Conservation (phyloP, 2,888 invertebrate genomes). For the Alloplasta piceator region DNA sequence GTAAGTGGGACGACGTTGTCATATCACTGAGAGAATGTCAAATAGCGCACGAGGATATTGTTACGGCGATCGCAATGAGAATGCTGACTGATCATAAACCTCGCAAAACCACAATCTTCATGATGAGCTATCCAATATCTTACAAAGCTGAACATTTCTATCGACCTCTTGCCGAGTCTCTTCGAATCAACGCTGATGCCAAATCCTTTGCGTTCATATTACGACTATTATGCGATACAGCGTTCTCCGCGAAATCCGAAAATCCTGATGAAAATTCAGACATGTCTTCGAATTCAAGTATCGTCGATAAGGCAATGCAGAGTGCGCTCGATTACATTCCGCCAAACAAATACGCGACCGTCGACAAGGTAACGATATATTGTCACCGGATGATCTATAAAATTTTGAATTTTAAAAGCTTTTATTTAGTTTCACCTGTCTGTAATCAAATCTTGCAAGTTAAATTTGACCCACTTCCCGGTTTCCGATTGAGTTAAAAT, state of each 20-base stretch:
- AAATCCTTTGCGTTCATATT: constrained; percentile 57
- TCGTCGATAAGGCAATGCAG: constrained; percentile 38
- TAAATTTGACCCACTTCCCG: too few relatives aligned
- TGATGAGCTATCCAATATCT: constrained; percentile 42
- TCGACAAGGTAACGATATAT: constrained; percentile 16
- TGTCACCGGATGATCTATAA: too few relatives aligned
- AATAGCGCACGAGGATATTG: constrained; percentile 20
- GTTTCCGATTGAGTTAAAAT: too few relatives aligned
- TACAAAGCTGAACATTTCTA: constrained; percentile 56
- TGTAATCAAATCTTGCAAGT: too few relatives aligned
- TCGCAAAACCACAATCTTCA: constrained; percentile 56
- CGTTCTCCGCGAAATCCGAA: not conserved
- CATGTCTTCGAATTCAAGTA: not conserved
- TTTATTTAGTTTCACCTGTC: too few relatives aligned
- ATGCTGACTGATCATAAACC: constrained; percentile 64
- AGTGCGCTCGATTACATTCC: constrained; percentile 2
- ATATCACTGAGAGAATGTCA: not conserved
- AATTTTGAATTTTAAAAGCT: too few relatives aligned
- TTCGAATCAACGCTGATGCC: constrained; percentile 67
- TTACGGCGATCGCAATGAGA: constrained; percentile 47
- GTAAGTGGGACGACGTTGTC: constrained; percentile 54
- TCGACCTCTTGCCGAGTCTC: constrained; percentile 52
- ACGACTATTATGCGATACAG: constrained; percentile 36
- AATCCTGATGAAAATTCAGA: not conserved
- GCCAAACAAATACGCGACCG: not conserved